Conservation (phyloP, 2,797 vertebrate genomes). For the Crypturellus tataupa region DNA sequence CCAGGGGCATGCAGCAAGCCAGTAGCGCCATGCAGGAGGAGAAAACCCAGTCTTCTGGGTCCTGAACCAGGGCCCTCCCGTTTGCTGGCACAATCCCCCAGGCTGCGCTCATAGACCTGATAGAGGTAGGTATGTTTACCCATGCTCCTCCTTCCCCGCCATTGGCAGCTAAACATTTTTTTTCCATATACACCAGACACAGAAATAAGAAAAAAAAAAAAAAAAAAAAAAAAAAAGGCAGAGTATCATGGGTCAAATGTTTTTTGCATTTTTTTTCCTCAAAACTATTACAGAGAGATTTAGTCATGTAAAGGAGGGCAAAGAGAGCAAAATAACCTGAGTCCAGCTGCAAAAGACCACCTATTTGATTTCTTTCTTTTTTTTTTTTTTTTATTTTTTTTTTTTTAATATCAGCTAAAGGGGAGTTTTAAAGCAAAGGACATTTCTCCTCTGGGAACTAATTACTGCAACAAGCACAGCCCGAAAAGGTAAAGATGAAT, state of each 20-base stretch:
- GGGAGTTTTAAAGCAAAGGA: constrained; percentile 70
- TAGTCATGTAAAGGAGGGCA: neutral
- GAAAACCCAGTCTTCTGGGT: neutral
- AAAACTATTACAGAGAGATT: constrained; percentile 4
- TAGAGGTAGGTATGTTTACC: neutral
- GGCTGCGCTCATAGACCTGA: neutral
- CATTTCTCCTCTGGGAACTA: constrained; percentile 64
- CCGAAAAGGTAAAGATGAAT: constrained; percentile 22
- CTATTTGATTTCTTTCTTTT: neutral
- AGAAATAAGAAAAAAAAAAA: neutral
- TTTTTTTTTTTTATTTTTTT: neutral
- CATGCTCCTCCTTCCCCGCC: neutral
- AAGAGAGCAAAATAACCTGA: constrained; percentile 14
- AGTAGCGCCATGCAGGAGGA: neutral
- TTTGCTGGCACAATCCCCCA: neutral
- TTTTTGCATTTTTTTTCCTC: neutral
- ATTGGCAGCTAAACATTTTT: neutral
- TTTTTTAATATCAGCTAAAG: constrained; percentile 56
- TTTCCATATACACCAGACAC: neutral
- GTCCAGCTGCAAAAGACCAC: constrained; percentile 41
- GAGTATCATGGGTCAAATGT: neutral
- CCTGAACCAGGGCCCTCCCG: neutral
- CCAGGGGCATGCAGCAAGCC: neutral
- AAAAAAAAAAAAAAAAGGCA: neutral
- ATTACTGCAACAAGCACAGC: constrained; percentile 59